Evolutionary conservation across 2,888 invertebrate species (phyloP).

Genomic region (Osmoderma eremita): DNA sequence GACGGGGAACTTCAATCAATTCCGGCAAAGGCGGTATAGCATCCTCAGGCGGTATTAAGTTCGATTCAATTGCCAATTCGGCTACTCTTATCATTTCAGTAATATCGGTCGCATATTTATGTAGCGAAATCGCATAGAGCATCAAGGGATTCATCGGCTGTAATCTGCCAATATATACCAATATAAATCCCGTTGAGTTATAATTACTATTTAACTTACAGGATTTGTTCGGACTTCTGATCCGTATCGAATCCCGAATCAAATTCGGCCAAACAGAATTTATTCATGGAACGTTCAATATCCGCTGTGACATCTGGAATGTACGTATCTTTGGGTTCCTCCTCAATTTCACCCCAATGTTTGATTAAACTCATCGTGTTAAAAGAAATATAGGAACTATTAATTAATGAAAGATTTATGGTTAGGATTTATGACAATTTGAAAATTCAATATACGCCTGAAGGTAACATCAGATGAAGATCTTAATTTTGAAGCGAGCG

Average conservation of each 20-base stretch:
- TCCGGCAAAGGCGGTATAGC: slow-evolving; percentile 56
- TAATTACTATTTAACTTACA: slow-evolving; percentile 47
- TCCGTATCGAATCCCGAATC: slow-evolving; percentile 51
- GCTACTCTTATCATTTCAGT: slow-evolving; percentile 57
- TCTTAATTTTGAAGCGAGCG: too few species aligned
- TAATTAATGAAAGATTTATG: too few species aligned
- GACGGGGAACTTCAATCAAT: slow-evolving; percentile 52
- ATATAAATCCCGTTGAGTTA: too few species aligned
- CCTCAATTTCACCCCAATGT: slow-evolving; percentile 58
- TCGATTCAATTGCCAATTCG: slow-evolving; percentile 56
- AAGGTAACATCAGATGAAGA: too few species aligned
- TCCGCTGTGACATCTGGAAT: slow-evolving; percentile 57
- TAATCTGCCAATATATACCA: slow-evolving; percentile 53
- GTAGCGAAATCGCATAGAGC: slow-evolving; percentile 58
- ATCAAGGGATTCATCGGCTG: slow-evolving; percentile 58
- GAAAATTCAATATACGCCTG: too few species aligned
- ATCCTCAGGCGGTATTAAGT: slow-evolving; percentile 57
- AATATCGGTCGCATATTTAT: slow-evolving; percentile 59
- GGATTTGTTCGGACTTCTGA: slow-evolving; percentile 50
- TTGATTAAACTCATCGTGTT: slow-evolving; percentile 31
- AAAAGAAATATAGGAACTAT: too few species aligned
- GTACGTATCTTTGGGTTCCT: slow-evolving; percentile 28
- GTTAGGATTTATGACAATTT: too few species aligned
- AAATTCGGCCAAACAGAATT: slow-evolving; percentile 56
- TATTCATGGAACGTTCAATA: slow-evolving; percentile 59